Percentiles rank a stretch among this genome's conserved stretches.
phyloP scores from a whole-genome alignment of 2,113 vertebrate genomes.

The Leptosomus discolor region DNA sequence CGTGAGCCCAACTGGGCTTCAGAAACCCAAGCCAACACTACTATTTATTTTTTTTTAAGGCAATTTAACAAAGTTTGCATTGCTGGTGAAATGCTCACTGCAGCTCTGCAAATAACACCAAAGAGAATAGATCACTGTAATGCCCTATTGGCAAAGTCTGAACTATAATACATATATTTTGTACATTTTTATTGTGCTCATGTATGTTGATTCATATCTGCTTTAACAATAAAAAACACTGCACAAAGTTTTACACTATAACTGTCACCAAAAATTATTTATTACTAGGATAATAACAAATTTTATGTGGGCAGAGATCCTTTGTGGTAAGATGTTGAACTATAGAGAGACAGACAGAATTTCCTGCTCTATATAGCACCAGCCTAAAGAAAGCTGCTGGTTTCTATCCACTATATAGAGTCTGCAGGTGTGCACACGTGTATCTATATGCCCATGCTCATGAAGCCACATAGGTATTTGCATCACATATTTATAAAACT shows the following conservation, averaged over 20 bases:
- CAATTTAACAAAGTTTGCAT: neutral
- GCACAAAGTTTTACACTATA: slow-evolving; percentile 59
- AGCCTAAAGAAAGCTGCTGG: neutral
- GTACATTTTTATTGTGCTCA: slow-evolving; percentile 65
- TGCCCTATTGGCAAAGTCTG: slow-evolving; percentile 58
- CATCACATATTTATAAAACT: neutral
- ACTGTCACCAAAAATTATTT: slow-evolving; percentile 69
- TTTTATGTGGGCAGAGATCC: slow-evolving; percentile 46
- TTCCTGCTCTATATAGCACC: neutral
- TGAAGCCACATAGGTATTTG: neutral
- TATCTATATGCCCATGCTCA: neutral
- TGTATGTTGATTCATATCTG: slow-evolving; percentile 72
- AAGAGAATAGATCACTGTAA: slow-evolving; percentile 38
- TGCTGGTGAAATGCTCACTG: neutral
- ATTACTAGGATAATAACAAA: slow-evolving; percentile 55
- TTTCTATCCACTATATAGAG: neutral
- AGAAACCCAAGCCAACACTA: neutral
- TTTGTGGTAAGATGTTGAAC: neutral
- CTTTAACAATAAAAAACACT: slow-evolving; percentile 63
- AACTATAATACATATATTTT: slow-evolving; percentile 38
- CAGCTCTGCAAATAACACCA: slow-evolving; percentile 16
- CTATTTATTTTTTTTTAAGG: neutral
- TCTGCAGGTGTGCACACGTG: neutral
- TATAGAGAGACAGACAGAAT: neutral
- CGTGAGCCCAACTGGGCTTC: neutral